Evolutionary conservation across 2,888 invertebrate species (phyloP), one percentile per base, ranked within the genome.

Genomic region (Caenorhabditis drosophilae): DNA sequence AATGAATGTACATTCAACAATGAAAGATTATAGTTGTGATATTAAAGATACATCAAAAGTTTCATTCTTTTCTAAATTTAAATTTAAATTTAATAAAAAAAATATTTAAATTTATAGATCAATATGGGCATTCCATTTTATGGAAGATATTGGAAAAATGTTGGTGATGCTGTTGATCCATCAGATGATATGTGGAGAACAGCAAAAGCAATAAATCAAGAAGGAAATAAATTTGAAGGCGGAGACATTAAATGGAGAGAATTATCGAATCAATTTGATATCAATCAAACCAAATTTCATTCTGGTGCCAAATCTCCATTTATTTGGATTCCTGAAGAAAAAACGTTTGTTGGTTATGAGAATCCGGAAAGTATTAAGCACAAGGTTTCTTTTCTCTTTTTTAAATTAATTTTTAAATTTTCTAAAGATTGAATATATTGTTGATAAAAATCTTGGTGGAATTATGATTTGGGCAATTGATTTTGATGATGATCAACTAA

Each of bases 391-490:
- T n/a, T n/a, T n/a, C n/a, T n/a, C n/a, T n/a, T n/a, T n/a, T n/a
- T n/a, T n/a, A n/a, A n/a, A n/a, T n/a, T n/a, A n/a, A n/a, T n/a
- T n/a, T n/a, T n/a, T n/a, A n/a, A n/a, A n/a, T n/a, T n/a, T n/a
- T n/a, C n/a, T n/a, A n/a, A n/a, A n/a, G n/a, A n/a, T n/a, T 11
- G 62, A 72, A 4, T 81, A 81, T 55, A 70, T 76, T 12, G 51
- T 67, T 18, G 64, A 72, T 48, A 70, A 80, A 44, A 75, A 76
- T 38, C 40, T 82, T 2, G 83, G 82, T 2, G 82, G 81, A 27
- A 56, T 76, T 16, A 83, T 82, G 83, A 76, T 83, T 4, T 82
- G 82, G 82, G 80, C 82, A 0, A 69, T 83, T 11, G 83, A 82
- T 44, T 69, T 75, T 35, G 82, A 82, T 52, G 82, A 82, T 54